phyloP scores from a whole-genome alignment of 1,140 invertebrate species.

The Bombus huntii region DNA sequence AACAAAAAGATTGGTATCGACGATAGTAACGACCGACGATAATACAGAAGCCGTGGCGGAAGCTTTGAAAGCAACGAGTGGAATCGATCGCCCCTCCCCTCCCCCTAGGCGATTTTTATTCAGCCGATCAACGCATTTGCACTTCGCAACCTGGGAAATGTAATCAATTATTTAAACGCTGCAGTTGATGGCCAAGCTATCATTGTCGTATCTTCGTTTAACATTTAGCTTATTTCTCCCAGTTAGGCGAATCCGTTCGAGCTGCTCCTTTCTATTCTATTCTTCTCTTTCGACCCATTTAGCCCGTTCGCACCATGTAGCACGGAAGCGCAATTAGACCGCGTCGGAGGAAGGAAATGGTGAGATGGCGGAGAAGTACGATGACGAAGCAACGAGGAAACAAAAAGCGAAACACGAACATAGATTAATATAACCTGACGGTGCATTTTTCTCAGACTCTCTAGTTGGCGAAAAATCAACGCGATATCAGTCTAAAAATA shows the following conservation, averaged over 20 bases:
- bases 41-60: background rate
- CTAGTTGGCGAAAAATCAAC: background rate
- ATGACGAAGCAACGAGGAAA: conserved; percentile 13
- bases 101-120: too few relatives aligned
- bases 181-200: background rate
- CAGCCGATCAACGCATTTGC: background rate
- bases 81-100: background rate
- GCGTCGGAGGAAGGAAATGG: conserved; percentile 38
- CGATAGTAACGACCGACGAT: background rate
- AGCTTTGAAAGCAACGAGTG: background rate
- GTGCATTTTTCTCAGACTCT: background rate
- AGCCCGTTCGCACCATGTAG: conserved; percentile 10
- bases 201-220: background rate
- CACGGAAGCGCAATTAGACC: conserved; percentile 49
- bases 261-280: background rate
- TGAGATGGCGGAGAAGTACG: conserved; percentile 19
- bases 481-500: background rate
- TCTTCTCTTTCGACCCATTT: conserved; percentile 33
- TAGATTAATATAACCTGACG: conserved; percentile 31
- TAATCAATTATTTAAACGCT: background rate
- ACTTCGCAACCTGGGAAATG: background rate
- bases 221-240: conserved; percentile 4
- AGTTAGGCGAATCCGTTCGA: background rate
- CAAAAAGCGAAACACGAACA: conserved; percentile 18
- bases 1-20: background rate